Percentiles rank a stretch among this genome's conserved stretches.
phyloP scores from a whole-genome alignment of 2,113 vertebrate species.

The Carassius gibelio region DNA sequence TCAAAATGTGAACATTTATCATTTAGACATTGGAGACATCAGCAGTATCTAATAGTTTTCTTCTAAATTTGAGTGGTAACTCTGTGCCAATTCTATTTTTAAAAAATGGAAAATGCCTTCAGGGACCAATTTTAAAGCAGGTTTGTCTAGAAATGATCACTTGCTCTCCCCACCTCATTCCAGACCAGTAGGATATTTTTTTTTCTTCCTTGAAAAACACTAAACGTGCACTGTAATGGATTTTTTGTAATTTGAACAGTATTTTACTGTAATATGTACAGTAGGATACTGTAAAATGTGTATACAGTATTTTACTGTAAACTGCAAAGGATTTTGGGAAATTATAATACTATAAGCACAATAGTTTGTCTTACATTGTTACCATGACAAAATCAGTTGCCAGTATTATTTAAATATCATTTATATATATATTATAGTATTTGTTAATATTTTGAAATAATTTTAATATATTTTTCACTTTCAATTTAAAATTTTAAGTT shows the following conservation, averaged over 20 bases:
- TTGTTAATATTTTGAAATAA: neutral
- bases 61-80: neutral
- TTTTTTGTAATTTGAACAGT: too few species aligned
- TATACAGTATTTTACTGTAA: too few species aligned
- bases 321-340: too few species aligned
- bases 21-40: neutral
- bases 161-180: neutral
- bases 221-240: too few species aligned
- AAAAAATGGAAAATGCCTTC: neutral
- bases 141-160: neutral
- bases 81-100: neutral
- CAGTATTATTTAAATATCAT: neutral
- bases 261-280: too few species aligned
- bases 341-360: too few species aligned
- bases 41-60: neutral
- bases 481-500: too few species aligned
- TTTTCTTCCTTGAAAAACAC: neutral
- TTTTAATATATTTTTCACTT: too few species aligned
- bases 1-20: neutral
- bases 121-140: neutral
- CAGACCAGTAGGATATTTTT: neutral
- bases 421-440: neutral
- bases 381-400: too few species aligned
- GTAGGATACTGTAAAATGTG: too few species aligned
- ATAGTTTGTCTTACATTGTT: too few species aligned